phyloP scores from a whole-genome alignment of 2,113 vertebrate species.

The Camelus bactrianus region DNA sequence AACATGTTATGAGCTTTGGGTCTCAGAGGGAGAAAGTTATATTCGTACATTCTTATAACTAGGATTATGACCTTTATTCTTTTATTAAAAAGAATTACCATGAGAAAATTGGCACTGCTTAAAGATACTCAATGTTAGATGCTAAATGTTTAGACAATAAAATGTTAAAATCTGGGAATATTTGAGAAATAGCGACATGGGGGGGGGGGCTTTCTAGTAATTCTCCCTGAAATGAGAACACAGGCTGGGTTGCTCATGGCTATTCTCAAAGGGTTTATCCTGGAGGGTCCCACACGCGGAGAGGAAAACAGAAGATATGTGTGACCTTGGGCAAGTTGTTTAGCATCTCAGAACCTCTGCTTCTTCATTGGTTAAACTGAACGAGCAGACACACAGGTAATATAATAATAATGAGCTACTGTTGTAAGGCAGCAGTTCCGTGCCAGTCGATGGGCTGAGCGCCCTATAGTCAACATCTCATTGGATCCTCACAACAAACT shows the following conservation, averaged over 20 bases:
- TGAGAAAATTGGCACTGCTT: not conserved
- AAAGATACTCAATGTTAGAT: not conserved
- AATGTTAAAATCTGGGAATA: not conserved
- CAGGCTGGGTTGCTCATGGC: not conserved
- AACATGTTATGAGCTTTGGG: not conserved
- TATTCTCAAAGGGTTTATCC: not conserved
- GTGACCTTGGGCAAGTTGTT: not conserved
- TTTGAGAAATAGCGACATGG: not conserved
- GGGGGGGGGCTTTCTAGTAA: not conserved
- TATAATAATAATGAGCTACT: not conserved
- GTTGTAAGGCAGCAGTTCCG: not conserved
- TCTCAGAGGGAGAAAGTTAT: not conserved
- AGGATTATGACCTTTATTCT: not conserved
- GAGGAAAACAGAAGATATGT: not conserved
- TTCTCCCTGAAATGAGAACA: not conserved
- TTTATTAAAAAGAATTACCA: constrained; percentile 1
- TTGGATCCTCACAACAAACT: not conserved
- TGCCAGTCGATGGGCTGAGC: not conserved
- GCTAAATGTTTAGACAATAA: not conserved
- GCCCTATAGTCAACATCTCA: not conserved
- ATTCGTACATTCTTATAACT: not conserved
- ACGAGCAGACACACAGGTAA: not conserved
- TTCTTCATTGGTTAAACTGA: not conserved
- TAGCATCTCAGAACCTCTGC: not conserved
- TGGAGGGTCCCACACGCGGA: not conserved